Evolutionary conservation across 2,888 invertebrate species (phyloP), one percentile per base, ranked within the genome.

Genomic region (Aphodius granarius): DNA sequence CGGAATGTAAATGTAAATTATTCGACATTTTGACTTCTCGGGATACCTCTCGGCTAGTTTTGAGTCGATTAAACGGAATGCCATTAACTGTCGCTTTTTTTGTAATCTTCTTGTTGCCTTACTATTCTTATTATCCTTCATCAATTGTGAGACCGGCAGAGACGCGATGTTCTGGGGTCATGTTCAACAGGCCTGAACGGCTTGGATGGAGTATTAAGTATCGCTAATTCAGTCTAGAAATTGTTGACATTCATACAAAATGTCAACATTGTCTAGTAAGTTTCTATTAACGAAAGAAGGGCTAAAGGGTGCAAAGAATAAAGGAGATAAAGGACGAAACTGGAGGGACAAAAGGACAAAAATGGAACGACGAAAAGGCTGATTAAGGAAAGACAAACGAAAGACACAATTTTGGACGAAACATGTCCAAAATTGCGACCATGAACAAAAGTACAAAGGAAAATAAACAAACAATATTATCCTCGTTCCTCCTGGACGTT

Each of bases 1-100:
- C 20, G 68, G 68, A 68, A 68, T 68, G 68, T 68, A 68, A 68
- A 68, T 68, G 68, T 68, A 68, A 68, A 68, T 68, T 68, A 68
- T 68, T 68, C 22, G 68, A 68, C 68, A 21, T 68, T 68, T 68
- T 13, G 43, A 43, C 43, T 43, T 13, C 65, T 65, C 68, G 68
- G 20, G 20, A 20, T 43, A 43, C 68, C 68, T 22, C 22, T 68
- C 68, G 68, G 68, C 68, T 68, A 68, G 68, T 68, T 68, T 68
- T n/a, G 20, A 22, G 20, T 22, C n/a, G 68, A 68, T 68, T 68
- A 68, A 68, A 19, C 21, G 68, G n/a, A n/a, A 22, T 20, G 68
- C 68, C 20, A 22, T 68, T 22, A 68, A 68, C 68, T n/a, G n/a
- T n/a, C n/a, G n/a, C n/a, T 68, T 68, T n/a, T 66, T 68, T 68